Evolutionary conservation across 1,140 invertebrate genomes (phyloP), one percentile per base, ranked within the genome.

Genomic region (Branchinecta lindahli): DNA sequence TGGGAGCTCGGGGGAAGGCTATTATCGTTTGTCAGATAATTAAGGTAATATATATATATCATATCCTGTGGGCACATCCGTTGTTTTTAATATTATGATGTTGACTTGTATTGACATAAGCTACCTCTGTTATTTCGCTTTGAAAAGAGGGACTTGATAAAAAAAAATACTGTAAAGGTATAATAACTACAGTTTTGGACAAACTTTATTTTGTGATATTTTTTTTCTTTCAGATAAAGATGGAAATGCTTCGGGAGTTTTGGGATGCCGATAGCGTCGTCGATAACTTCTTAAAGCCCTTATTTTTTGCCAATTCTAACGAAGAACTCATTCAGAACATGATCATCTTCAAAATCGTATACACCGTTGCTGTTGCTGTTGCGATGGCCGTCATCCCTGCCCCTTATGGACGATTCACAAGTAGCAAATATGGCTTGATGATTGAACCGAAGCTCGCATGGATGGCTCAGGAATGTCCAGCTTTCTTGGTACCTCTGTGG

Each of bases 401-500:
- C 0, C 76, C 76, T 46, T 77, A 77, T 52, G 76, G 76, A 7
- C 67, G 75, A 8, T 75, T 75, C 68, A 12, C 70, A 12, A 70
- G 61, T 44, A 21, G 12, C 15, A 66, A 52, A 8, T 71, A 46
- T 71, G 75, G 75, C 21, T 70, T 72, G 9, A 70, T 68, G 8
- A 71, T 75, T 12, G 67, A 71, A 21, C 71, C 75, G 10, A 75
- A 72, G 68, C 20, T 75, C 44, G 74, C 74, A n/a, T 78, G 77
- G 77, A 73, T 75, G 52, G 52, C 18, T 33, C 77, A 78, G 74
- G 77, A 78, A 72, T 45, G 52, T 44, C 76, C 76, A 10, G 69
- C 75, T 10, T 74, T 75, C 46, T 21, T 76, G 44, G 68, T 77
- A n/a, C 76, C 77, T 15, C 9, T 74, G 15, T 44, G 75, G 12